Base-by-base conservation (phyloP, 2,797 vertebrate genomes). In the Nyctalus aviator region DNA sequence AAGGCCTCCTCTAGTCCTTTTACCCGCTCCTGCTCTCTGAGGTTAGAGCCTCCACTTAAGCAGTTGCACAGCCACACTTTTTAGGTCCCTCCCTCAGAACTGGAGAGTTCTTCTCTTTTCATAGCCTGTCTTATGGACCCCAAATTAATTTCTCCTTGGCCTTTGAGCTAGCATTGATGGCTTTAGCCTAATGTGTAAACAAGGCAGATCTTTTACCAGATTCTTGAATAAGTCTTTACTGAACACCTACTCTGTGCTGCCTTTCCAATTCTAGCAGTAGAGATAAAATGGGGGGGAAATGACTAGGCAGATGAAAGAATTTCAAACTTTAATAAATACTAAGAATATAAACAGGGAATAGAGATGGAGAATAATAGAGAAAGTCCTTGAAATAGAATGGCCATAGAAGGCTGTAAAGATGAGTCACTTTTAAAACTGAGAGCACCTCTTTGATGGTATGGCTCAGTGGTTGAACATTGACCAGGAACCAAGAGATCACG, bases 381-480 rank as follows among this genome's bases (percentile, higher is more conserved):
- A 73, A 92, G 79, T 83, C 50, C 50, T 94, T 93, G 48, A 92
- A 90, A 48, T 27, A 94, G 35, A 37, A 50, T 72, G 23, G 53
- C 13, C 37, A 75, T 15, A 32, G 27, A 91, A 78, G 21, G 6
- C 81, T 32, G 91, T 71, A 73, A 5, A n/a, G 30, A 91, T 44
- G 23, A 78, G 9, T 35, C 72, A 30, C 12, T 71, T 27, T 86
- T 82, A 88, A 86, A 83, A 73, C 57, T 84, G 30, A 62, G 13
- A 30, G 27, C 27, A 62, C 59, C 6, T 0, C 59, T 15, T 30
- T 62, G 59, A 27, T 62, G 6, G 59, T 62, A 6, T 62, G 25
- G 59, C 59, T 62, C 59, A 62, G 59, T 6, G 59, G 59, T 62
- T 62, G 27, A 62, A 5, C 59, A 62, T 3, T 62, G 59, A 62